Evolutionary conservation across 2,888 invertebrate species (phyloP), one percentile per base, ranked within the genome.

Genomic region (Stictocephala bisonia): DNA sequence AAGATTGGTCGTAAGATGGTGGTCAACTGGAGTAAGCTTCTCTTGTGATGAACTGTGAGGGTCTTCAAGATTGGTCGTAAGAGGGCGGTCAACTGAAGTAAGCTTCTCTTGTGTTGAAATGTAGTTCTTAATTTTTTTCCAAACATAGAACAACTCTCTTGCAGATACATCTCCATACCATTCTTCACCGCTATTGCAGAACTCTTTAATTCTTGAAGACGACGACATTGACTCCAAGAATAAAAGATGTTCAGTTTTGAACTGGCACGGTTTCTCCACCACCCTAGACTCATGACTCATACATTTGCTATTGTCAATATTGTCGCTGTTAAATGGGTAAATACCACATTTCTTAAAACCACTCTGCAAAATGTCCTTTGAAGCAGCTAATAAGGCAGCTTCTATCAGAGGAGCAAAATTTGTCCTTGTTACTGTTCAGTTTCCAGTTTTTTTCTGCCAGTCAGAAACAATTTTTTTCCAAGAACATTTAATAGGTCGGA

Each of bases 121-220:
- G n/a, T n/a, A n/a, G n/a, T n/a, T n/a, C n/a, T n/a, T n/a, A n/a
- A n/a, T n/a, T n/a, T n/a, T n/a, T 26, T 58, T 58, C 66, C 35
- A 64, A 18, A 40, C 40, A 64, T 64, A 64, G 22, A 64, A 64
- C 15, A 64, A n/a, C 41, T 64, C 66, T 64, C 40, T 41, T 64
- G 66, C 66, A 64, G 40, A 64, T 41, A 35, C 24, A 22, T 64
- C 66, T 64, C 40, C 66, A 13, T 24, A 18, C 66, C 66, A 64
- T 40, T 40, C 66, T 40, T 64, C 66, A 64, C 41, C 66, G 40
- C 66, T 64, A 20, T 24, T 64, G 35, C 40, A 40, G 41, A 40
- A 64, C 20, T 64, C 40, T 64, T 20, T 4, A 64, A 64, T 64
- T 11, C 66, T 2, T 64, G 66, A 64, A 31, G 66, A 64, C 18